These are phyloP conservation scores for Amblyopsis rosae DNA, from an alignment of 2,113 vertebrate species.

Conservation along the genomic window DNA sequence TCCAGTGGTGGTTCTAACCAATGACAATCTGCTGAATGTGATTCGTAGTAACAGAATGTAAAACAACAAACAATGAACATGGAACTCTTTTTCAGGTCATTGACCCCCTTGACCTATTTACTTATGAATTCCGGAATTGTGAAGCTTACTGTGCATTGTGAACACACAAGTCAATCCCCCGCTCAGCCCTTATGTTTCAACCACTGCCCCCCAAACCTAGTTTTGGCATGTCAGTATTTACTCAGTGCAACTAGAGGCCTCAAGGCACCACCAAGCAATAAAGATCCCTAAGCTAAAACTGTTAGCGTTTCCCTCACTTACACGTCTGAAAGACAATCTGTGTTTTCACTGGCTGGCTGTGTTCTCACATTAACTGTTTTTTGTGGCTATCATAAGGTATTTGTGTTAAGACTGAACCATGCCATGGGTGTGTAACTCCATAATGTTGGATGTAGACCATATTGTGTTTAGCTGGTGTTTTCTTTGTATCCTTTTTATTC, in stretches of 20 bases:
- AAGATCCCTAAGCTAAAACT: neutral
- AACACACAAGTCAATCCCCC: neutral
- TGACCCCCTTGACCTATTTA: slow-evolving; percentile 24
- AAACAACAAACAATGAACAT: slow-evolving; percentile 32
- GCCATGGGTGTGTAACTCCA: slow-evolving; percentile 11
- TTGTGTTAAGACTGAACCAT: slow-evolving; percentile 13
- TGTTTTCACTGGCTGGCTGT: slow-evolving; percentile 37
- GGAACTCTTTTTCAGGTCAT: slow-evolving; percentile 14
- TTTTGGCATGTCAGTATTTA: slow-evolving; percentile 67
- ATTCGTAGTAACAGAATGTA: slow-evolving; percentile 14
- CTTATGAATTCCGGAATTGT: slow-evolving; percentile 21
- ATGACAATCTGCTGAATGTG: slow-evolving; percentile 53
- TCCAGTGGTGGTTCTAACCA: neutral
- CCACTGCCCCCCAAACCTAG: slow-evolving; percentile 32
- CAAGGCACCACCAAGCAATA: neutral
- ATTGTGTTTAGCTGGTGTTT: slow-evolving; percentile 20
- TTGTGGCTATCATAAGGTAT: slow-evolving; percentile 41
- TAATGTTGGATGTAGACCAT: slow-evolving; percentile 1
- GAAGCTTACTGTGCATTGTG: neutral
- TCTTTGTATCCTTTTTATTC: neutral
- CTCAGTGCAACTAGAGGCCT: slow-evolving; percentile 41
- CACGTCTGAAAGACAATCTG: neutral
- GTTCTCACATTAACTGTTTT: slow-evolving; percentile 25
- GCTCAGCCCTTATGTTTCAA: neutral
- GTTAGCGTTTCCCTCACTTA: neutral